phyloP scores from a whole-genome alignment of 2,113 vertebrate genomes.

The Bujurquina vittata region DNA sequence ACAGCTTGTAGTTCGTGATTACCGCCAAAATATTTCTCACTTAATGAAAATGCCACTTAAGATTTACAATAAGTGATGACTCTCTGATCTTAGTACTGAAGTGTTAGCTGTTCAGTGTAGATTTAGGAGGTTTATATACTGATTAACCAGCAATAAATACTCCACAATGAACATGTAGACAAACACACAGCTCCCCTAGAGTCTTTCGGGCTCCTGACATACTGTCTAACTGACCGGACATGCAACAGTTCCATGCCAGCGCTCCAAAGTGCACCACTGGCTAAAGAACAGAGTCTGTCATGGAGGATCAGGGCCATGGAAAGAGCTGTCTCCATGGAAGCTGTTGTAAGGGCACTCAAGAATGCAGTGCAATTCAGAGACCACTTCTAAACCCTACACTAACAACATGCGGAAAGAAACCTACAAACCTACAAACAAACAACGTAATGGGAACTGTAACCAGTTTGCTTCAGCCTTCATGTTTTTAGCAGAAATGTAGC shows the following conservation, averaged over 20 bases:
- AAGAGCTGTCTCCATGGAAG: slow-evolving; percentile 85
- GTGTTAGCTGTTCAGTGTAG: neutral
- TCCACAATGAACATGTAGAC: slow-evolving; percentile 7
- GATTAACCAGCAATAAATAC: slow-evolving; percentile 17
- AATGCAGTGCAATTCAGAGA: slow-evolving; percentile 76
- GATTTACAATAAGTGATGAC: slow-evolving; percentile 9
- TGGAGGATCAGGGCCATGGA: slow-evolving; percentile 83
- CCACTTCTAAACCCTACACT: slow-evolving; percentile 31
- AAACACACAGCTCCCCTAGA: neutral
- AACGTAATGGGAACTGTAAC: neutral
- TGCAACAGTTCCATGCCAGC: neutral
- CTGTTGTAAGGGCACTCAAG: slow-evolving; percentile 75
- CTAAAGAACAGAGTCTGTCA: slow-evolving; percentile 72
- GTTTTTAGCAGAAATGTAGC: neutral
- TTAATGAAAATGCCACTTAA: neutral
- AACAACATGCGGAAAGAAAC: neutral
- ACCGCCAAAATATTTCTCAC: slow-evolving; percentile 3
- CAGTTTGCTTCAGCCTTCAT: neutral
- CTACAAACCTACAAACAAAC: slow-evolving; percentile 3
- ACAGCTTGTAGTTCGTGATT: slow-evolving; percentile 54
- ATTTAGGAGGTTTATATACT: neutral
- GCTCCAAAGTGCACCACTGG: slow-evolving; percentile 47
- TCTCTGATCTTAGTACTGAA: slow-evolving; percentile 21
- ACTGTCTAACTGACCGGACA: slow-evolving; percentile 3
- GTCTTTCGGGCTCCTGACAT: neutral